Evolutionary conservation across 2,113 vertebrate species (phyloP), one percentile per base, ranked within the genome.

Genomic region (Syngnathoides biaculeatus): DNA sequence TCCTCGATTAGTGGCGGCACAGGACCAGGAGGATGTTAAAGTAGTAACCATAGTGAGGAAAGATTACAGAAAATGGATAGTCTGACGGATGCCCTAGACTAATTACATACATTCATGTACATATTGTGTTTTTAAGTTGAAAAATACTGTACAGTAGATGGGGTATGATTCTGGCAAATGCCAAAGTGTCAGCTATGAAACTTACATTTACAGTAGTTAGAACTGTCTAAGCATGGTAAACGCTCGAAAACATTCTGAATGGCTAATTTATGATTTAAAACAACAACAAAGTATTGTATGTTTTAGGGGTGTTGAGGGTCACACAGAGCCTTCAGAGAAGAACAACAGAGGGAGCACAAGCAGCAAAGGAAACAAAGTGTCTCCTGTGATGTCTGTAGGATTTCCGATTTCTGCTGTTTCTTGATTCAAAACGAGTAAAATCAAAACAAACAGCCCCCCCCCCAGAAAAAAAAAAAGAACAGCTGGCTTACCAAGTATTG

Each of bases 311-410:
- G 79, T 82, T 12, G 19, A 11, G 57, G 58, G 87, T 86, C 86
- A 85, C 69, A 80, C 78, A 61, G 79, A 86, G 85, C 84, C 86
- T 80, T 89, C 59, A 79, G 86, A 89, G 87, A 80, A 88, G 87
- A 88, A 88, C 80, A 88, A 88, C 81, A 88, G 85, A 86, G 79
- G 77, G 79, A 84, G 84, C 73, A 81, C 64, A 78, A 67, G 77
- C 85, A 87, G 83, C 82, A 66, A 84, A 83, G 88, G 85, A 87
- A 88, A 89, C 87, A 88, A 87, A 87, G 81, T 81, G 72, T 87
- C 83, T 84, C 83, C 83, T 88, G 78, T 89, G 88, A 90, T 90
- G 89, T 86, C 84, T 87, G 78, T 83, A 86, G 84, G 83, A 89
- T 88, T 79, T 78, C 85, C 83, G 82, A 88, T 89, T 89, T 89